Percentiles rank a stretch among this genome's conserved stretches.
phyloP scores from a whole-genome alignment of 2,888 invertebrate genomes.

The Penaeus monodon region DNA sequence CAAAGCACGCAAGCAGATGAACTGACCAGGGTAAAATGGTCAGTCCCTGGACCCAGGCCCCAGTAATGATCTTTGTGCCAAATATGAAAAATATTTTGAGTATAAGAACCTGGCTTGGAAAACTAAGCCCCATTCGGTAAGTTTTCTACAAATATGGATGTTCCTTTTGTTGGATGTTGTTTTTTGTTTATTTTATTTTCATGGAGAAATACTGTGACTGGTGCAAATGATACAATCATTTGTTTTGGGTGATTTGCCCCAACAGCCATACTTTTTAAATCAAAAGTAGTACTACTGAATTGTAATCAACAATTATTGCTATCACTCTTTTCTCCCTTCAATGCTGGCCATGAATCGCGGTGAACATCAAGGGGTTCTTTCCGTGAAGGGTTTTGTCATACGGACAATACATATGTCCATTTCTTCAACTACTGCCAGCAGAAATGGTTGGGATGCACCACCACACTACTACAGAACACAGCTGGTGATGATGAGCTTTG shows the following conservation, averaged over 20 bases:
- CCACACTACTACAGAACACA: slow-evolving; percentile 68
- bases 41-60: slow-evolving; percentile 36
- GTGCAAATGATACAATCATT: too few relatives aligned
- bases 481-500: slow-evolving; percentile 74
- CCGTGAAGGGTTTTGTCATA: slow-evolving; percentile 82
- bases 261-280: too few relatives aligned
- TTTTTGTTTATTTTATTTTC: too few relatives aligned
- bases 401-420: slow-evolving; percentile 76
- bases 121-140: slow-evolving; percentile 79
- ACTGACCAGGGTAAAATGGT: slow-evolving; percentile 49
- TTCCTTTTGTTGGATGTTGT: too few relatives aligned
- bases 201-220: too few relatives aligned
- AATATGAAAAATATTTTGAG: slow-evolving; percentile 84
- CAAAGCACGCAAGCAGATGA: slow-evolving; percentile 48
- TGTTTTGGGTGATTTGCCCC: too few relatives aligned
- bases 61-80: slow-evolving; percentile 70
- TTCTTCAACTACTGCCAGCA: slow-evolving; percentile 74
- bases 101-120: slow-evolving; percentile 77
- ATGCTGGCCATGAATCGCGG: slow-evolving; percentile 90
- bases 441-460: slow-evolving; percentile 70
- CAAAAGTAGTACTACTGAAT: too few relatives aligned
- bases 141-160: neutral
- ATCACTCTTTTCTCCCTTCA: slow-evolving; percentile 66
- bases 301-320: neutral
- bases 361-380: slow-evolving; percentile 82